These are phyloP conservation scores for Eupithecia dodoneata DNA, from an alignment of 2,888 invertebrate species.

Conservation along the genomic window DNA sequence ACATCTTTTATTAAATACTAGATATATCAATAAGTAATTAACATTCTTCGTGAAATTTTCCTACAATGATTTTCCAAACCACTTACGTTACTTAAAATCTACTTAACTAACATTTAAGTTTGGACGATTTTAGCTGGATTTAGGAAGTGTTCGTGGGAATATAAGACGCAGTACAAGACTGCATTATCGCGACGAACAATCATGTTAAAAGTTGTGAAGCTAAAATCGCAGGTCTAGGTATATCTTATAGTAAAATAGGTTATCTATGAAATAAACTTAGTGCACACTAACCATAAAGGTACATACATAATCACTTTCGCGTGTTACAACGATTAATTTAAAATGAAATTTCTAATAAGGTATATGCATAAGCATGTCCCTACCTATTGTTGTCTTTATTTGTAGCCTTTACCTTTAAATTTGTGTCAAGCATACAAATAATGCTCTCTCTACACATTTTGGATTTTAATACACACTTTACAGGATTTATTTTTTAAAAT, in stretches of 20 bases:
- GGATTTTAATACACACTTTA: slow-evolving; percentile 28
- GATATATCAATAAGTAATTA: slow-evolving; percentile 65
- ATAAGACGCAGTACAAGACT: slow-evolving; percentile 5
- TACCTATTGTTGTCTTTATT: slow-evolving; percentile 44
- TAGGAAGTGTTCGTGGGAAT: slow-evolving; percentile 18
- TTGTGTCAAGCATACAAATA: slow-evolving; percentile 65
- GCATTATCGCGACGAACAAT: slow-evolving; percentile 23
- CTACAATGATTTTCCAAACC: slow-evolving; percentile 79
- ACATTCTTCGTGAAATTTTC: slow-evolving; percentile 71
- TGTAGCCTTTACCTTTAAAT: slow-evolving; percentile 49
- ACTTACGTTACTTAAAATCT: slow-evolving; percentile 73
- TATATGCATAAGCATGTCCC: slow-evolving; percentile 52
- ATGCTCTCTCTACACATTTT: slow-evolving; percentile 59
- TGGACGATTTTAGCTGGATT: slow-evolving; percentile 70
- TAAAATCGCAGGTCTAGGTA: slow-evolving; percentile 56
- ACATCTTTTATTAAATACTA: slow-evolving; percentile 75
- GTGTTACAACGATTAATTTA: slow-evolving; percentile 83
- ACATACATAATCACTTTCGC: slow-evolving; percentile 76
- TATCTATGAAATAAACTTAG: slow-evolving; percentile 60
- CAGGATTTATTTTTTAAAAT: neutral
- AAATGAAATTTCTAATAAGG: slow-evolving; percentile 53
- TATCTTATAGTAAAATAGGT: slow-evolving; percentile 55
- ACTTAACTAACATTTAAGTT: slow-evolving; percentile 63
- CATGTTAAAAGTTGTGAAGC: slow-evolving; percentile 59
- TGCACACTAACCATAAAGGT: slow-evolving; percentile 73